Evolutionary conservation across 2,888 invertebrate species (phyloP).

Genomic region (Hesperia comma): DNA sequence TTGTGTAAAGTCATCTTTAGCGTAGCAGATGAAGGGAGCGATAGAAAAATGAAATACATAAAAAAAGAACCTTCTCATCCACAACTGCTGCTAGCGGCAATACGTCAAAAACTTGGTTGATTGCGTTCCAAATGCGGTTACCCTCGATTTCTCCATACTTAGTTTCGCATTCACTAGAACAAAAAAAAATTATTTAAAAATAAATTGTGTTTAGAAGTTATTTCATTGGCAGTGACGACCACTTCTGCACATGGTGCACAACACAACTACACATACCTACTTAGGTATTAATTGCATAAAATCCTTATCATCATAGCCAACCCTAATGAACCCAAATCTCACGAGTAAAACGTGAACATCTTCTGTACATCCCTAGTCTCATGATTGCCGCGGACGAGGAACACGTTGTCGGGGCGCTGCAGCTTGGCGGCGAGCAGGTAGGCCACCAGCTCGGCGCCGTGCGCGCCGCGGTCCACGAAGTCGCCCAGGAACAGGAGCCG

Average conservation of each 20-base stretch:
- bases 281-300: too few relatives aligned
- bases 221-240: too few relatives aligned
- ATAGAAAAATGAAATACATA: not conserved
- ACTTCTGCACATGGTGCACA: too few relatives aligned
- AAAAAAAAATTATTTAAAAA: not conserved
- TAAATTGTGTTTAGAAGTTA: too few relatives aligned
- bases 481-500: slow-evolving; percentile 89
- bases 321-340: not conserved
- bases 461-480: slow-evolving; percentile 89
- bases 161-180: slow-evolving; percentile 85
- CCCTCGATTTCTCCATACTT: slow-evolving; percentile 88
- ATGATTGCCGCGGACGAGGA: slow-evolving; percentile 89
- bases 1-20: too few relatives aligned
- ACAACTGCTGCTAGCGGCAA: slow-evolving; percentile 89
- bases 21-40: too few relatives aligned
- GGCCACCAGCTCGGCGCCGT: slow-evolving; percentile 87
- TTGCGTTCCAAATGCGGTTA: slow-evolving; percentile 86
- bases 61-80: slow-evolving; percentile 83
- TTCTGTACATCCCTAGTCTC: slow-evolving; percentile 89
- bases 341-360: slow-evolving; percentile 89
- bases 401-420: slow-evolving; percentile 85
- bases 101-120: slow-evolving; percentile 88
- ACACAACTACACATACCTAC: too few relatives aligned
- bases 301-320: too few relatives aligned
- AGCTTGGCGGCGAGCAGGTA: slow-evolving; percentile 89